A percentile compares a stretch with the other conserved stretches of the same genome.
Conservation (phyloP, 2,113 vertebrate genomes). For the Megaceryle maxima region DNA sequence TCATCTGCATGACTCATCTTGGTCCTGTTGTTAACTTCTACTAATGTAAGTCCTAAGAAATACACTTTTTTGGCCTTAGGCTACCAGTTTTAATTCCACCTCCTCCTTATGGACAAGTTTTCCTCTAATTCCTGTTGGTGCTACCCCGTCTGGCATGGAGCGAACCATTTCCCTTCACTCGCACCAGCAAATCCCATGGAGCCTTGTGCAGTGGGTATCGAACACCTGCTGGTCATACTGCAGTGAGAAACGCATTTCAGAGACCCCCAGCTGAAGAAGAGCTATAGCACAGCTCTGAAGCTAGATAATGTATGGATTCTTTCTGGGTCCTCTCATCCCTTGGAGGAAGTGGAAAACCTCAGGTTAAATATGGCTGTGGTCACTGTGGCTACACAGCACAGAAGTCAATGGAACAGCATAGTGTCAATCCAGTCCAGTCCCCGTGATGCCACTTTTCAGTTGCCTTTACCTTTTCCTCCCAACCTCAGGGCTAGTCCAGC, state of each 20-base stretch:
- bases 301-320: background rate
- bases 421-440: background rate
- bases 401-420: background rate
- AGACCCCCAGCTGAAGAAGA: background rate
- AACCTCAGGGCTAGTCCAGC: background rate
- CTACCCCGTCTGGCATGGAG: background rate
- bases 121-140: background rate
- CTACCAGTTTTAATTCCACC: background rate
- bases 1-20: background rate
- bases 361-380: background rate
- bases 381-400: background rate
- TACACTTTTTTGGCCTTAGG: background rate
- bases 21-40: background rate
- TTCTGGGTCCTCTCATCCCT: background rate
- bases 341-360: background rate
- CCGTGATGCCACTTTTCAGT: background rate
- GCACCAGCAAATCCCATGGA: background rate
- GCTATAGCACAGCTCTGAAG: background rate
- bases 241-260: background rate
- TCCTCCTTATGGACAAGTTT: background rate
- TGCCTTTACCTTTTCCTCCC: background rate
- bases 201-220: background rate
- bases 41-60: background rate
- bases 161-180: background rate
- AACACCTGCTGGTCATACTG: background rate